Evolutionary conservation across 2,113 vertebrate genomes (phyloP), one percentile per base, ranked within the genome.

Genomic region (Dipodomys merriami): DNA sequence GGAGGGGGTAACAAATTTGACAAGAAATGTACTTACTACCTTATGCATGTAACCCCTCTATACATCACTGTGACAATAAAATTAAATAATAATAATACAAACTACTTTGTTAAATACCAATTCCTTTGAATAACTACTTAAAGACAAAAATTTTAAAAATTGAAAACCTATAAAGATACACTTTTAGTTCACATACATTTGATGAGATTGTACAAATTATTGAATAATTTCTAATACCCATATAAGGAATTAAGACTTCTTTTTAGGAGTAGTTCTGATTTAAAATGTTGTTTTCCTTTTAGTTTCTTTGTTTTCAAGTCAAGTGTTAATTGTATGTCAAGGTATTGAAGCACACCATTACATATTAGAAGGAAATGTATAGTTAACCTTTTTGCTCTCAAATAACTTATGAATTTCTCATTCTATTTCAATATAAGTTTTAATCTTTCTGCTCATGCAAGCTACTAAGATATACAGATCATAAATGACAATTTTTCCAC

Each of bases 261-360:
- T 84, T 85, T 30, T 73, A 35, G 67, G 23, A 65, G 18, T 80
- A 39, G 86, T 86, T 86, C 67, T 81, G 23, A 81, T 30, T 81
- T 73, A n/a, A 92, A 86, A 90, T 71, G 9, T 69, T 39, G 16
- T 79, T 35, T 80, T 15, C 68, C 29, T 81, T 89, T 80, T 46
- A 74, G 62, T 53, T 81, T 91, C 3, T 35, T 27, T 62, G 8
- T 35, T 23, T 85, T 85, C 29, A 33, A 60, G 46, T 80, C 74
- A 86, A 6, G 29, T 30, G 7, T 49, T 46, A 46, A 79, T 46
- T 86, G n/a, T 46, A 65, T 49, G 39, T 16, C 39, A 16, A 9
- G 44, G 13, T 72, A 11, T 16, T 72, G 35, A 71, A 39, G 49
- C 29, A 64, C 29, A 30, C 10, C 35, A 72, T 30, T 91, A 12